Base-by-base conservation (phyloP, 2,797 vertebrate species). In the Arctocebus calabarensis region DNA sequence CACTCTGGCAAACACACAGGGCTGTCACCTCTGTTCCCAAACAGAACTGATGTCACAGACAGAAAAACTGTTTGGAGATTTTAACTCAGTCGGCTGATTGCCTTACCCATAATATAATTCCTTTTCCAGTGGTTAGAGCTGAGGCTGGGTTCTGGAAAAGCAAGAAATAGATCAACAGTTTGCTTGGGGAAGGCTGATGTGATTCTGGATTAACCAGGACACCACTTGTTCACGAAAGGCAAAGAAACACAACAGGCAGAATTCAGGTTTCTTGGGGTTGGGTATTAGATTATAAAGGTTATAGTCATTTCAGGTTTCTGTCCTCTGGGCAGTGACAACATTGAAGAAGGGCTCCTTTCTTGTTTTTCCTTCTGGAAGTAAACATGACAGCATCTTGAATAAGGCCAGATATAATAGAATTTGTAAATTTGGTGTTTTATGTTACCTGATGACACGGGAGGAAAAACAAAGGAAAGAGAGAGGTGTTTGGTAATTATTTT, bases 31-130 rank as follows among this genome's bases (percentile, higher is more conserved):
- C 77, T 94, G 79, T 84, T 87, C 71, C 57, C 40, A 32, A 45
- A 55, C 20, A 90, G 52, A 91, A 82, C 9, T 78, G 91, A 91
- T 94, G 81, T 85, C 77, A 94, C 66, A 85, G 66, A 88, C 75
- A 68, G 92, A 90, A 93, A 89, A 95, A 88, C 45, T 48, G 19
- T 88, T 97, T 34, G 77, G 74, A 88, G 70, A 92, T 93, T 94
- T 94, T 75, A 82, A 59, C 61, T 48, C 66, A 64, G 74, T 37
- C 19, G 2, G 17, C 62, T 70, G 74, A 86, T 87, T 81, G 74
- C 48, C 23, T 95, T 73, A 27, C 57, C 8, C 7, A 7, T 59
- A 64, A 71, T 71, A 78, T 32, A 68, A 62, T 23, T 78, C 9
- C 59, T 78, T 5, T 62, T 70, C 27, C 3, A 2, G 40, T 57